Percentiles rank a stretch among this genome's conserved stretches.
phyloP scores from a whole-genome alignment of 2,888 invertebrate genomes.

The Horisme vitalbata region DNA sequence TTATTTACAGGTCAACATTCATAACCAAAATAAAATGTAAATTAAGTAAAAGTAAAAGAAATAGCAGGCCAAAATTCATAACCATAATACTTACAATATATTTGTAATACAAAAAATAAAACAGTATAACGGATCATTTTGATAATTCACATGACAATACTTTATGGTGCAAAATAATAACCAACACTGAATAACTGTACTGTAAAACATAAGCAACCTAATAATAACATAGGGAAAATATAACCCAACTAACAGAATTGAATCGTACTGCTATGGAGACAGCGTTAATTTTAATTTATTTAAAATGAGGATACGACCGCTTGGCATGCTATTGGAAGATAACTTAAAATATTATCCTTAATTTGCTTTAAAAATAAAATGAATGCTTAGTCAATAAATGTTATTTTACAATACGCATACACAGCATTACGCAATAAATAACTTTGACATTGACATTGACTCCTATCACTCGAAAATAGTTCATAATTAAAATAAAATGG shows the following conservation, averaged over 20 bases:
- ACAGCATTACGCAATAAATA: background rate
- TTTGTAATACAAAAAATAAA: slow-evolving; percentile 14
- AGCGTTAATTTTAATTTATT: slow-evolving; percentile 2
- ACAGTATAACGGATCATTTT: slow-evolving; percentile 13
- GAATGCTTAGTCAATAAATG: background rate
- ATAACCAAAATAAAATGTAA: too few species aligned
- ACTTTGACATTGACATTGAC: too few species aligned
- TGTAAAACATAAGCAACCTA: background rate
- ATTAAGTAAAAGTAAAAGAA: too few species aligned
- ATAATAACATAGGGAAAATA: too few species aligned
- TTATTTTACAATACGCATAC: background rate
- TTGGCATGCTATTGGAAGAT: background rate
- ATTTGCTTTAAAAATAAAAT: slow-evolving; percentile 6
- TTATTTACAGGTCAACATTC: too few species aligned
- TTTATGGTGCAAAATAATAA: background rate
- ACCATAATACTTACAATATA: slow-evolving; percentile 14
- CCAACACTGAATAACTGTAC: slow-evolving; percentile 1
- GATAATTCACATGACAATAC: slow-evolving; percentile 2
- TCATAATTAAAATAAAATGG: too few species aligned
- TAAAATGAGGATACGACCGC: slow-evolving; percentile 9
- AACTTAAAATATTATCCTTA: slow-evolving; percentile 6
- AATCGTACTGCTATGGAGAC: too few species aligned
- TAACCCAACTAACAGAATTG: too few species aligned
- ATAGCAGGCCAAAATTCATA: too few species aligned
- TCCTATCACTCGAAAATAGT: too few species aligned